Evolutionary conservation across 1,140 invertebrate genomes (phyloP).

Genomic region (Camponotus vicinus): DNA sequence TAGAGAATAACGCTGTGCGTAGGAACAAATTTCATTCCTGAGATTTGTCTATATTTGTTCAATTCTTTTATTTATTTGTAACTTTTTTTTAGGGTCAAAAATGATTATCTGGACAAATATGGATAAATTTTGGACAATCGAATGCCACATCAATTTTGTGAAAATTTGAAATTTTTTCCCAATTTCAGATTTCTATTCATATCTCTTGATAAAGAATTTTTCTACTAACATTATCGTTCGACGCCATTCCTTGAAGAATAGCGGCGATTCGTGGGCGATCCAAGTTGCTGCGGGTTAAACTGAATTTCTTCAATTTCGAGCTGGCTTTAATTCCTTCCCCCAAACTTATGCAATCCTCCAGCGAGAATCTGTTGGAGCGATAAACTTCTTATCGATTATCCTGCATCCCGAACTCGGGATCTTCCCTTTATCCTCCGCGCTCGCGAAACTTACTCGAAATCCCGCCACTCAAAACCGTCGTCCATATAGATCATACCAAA

Average conservation of each 20-base stretch:
- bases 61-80: too few species aligned
- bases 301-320: constrained; percentile 75
- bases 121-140: too few species aligned
- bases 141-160: too few species aligned
- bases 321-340: constrained; percentile 77
- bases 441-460: constrained; percentile 77
- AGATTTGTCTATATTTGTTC: too few species aligned
- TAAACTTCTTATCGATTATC: constrained; percentile 30
- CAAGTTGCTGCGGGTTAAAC: constrained; percentile 79
- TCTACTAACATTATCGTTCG: constrained; percentile 76
- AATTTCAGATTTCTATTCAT: too few species aligned
- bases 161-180: too few species aligned
- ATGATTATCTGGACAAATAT: too few species aligned
- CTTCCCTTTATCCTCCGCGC: neutral
- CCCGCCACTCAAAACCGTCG: constrained; percentile 81
- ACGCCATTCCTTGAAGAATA: constrained; percentile 79
- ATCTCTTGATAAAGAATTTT: neutral
- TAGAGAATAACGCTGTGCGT: neutral
- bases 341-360: constrained; percentile 80
- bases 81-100: too few species aligned
- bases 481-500: constrained; percentile 82
- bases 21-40: too few species aligned
- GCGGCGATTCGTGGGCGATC: constrained; percentile 78
- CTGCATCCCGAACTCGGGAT: neutral
- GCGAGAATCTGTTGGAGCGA: constrained; percentile 78